Conservation (phyloP, 2,113 vertebrate species). For the Papio anubis region DNA sequence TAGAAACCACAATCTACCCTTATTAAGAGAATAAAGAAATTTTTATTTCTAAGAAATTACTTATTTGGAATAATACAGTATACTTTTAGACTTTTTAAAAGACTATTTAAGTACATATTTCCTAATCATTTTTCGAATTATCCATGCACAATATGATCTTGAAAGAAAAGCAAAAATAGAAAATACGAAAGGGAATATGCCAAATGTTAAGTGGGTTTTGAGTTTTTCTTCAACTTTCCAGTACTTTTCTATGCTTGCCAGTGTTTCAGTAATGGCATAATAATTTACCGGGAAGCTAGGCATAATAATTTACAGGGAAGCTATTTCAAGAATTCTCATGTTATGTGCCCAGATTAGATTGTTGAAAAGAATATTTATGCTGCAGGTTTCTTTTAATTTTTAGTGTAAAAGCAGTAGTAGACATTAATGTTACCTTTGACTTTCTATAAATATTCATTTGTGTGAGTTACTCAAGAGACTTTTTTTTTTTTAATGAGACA, state of each 20-base stretch:
- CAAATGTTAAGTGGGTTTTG: constrained; percentile 8
- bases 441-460: neutral
- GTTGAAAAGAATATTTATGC: constrained; percentile 15
- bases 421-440: neutral
- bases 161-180: constrained; percentile 4
- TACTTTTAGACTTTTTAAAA: neutral
- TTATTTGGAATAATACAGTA: neutral
- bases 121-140: neutral
- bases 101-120: neutral
- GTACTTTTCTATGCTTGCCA: neutral
- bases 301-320: neutral
- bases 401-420: neutral
- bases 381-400: constrained; percentile 50
- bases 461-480: neutral
- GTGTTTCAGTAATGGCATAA: neutral
- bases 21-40: neutral
- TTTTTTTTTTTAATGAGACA: no score
- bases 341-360: neutral
- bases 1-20: neutral
- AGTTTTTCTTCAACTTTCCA: neutral
- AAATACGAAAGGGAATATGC: neutral
- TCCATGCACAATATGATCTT: neutral
- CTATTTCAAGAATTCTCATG: neutral
- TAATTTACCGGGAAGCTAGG: neutral
- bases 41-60: neutral